phyloP scores from a whole-genome alignment of 35 echinoderm and acorn worm genomes.

The Lytechinus variegatus region DNA sequence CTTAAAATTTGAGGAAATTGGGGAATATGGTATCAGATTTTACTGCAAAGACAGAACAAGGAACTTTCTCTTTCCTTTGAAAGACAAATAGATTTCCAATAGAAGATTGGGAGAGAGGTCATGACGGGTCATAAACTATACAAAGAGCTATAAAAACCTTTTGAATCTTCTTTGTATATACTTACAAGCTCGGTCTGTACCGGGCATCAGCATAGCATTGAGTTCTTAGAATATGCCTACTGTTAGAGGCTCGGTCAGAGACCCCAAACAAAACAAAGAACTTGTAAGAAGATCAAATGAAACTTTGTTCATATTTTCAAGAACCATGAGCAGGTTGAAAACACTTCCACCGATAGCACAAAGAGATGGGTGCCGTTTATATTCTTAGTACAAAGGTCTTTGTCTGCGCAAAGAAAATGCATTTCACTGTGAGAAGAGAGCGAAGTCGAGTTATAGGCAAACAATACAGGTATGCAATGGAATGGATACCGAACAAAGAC shows the following conservation, averaged over 20 bases:
- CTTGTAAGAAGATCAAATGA: neutral
- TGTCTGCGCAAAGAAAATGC: neutral
- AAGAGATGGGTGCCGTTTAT: neutral
- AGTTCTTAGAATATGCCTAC: neutral
- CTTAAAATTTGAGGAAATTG: neutral
- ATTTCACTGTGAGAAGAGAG: neutral
- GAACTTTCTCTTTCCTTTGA: neutral
- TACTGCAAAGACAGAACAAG: neutral
- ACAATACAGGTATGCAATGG: neutral
- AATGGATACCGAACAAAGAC: neutral
- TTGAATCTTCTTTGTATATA: neutral
- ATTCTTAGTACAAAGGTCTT: neutral
- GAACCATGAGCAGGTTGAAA: neutral
- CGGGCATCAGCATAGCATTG: neutral
- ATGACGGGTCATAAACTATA: neutral
- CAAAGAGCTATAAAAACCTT: neutral
- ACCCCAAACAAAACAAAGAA: neutral
- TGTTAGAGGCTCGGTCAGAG: neutral
- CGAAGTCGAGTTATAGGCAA: neutral
- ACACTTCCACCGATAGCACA: neutral
- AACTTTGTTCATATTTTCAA: neutral
- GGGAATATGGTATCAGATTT: neutral
- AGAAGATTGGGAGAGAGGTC: neutral
- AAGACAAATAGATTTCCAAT: neutral
- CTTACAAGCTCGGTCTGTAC: no score